Conservation (phyloP, 1,140 invertebrate species). For the Amyelois transitella region DNA sequence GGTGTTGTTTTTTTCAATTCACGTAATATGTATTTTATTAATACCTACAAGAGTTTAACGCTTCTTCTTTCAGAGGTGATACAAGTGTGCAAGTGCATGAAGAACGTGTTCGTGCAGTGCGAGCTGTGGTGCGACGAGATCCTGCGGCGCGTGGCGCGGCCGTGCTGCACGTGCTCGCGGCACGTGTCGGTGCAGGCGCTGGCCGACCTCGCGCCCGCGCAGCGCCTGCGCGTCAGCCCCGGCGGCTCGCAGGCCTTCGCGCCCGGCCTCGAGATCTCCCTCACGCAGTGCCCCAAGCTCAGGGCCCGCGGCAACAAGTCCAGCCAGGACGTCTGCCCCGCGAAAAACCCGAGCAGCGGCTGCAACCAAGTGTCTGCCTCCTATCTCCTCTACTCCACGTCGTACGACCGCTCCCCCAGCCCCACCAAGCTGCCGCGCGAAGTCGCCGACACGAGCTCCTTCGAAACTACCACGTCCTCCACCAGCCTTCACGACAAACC, state of each 20-base stretch:
- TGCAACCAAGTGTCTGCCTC: slow-evolving; percentile 33
- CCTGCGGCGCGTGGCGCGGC: slow-evolving; percentile 39
- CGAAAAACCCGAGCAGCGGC: slow-evolving; percentile 21
- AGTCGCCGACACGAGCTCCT: neutral
- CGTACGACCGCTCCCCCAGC: slow-evolving; percentile 9
- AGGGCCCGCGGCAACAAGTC: slow-evolving; percentile 2
- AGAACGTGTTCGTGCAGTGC: slow-evolving; percentile 60
- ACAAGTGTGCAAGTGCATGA: slow-evolving; percentile 65
- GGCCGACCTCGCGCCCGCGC: slow-evolving; percentile 27
- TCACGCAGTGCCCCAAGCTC: slow-evolving; percentile 29
- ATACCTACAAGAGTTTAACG: too few relatives aligned
- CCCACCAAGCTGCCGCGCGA: neutral
- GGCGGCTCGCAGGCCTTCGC: slow-evolving; percentile 23
- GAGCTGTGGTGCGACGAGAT: slow-evolving; percentile 61
- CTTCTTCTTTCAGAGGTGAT: slow-evolving; percentile 37
- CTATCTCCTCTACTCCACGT: slow-evolving; percentile 38
- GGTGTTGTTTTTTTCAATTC: too few relatives aligned
- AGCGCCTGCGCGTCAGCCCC: slow-evolving; percentile 19
- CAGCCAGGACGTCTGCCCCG: slow-evolving; percentile 24
- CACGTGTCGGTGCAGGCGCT: slow-evolving; percentile 43
- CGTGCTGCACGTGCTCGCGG: slow-evolving; percentile 49
- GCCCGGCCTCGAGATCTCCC: slow-evolving; percentile 37
- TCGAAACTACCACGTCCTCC: neutral
- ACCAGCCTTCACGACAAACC: neutral
- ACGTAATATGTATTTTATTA: neutral